A percentile compares a stretch with the other conserved stretches of the same genome.
These are phyloP conservation scores for Rattus rattus DNA, from an alignment of 2,113 vertebrate genomes.

Conservation along the genomic window DNA sequence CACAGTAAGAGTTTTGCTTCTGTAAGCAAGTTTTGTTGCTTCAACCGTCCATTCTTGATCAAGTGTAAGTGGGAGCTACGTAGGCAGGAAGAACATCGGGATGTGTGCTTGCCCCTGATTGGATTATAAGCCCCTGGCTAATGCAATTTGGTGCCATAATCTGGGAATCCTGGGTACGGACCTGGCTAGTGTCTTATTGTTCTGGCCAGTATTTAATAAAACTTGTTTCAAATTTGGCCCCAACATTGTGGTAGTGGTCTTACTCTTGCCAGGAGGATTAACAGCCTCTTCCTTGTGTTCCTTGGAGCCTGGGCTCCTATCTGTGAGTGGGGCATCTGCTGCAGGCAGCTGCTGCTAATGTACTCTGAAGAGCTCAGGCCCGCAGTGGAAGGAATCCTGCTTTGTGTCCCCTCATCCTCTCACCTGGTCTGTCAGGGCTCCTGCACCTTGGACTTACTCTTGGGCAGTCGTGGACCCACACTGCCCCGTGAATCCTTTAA, in stretches of 20 bases:
- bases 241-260: neutral
- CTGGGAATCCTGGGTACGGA: neutral
- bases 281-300: too few relatives aligned
- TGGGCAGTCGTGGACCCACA: neutral
- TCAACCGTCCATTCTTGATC: neutral
- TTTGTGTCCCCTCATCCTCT: too few relatives aligned
- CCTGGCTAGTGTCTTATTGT: neutral
- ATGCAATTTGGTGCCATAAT: neutral
- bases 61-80: neutral
- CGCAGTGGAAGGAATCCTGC: neutral
- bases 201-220: neutral
- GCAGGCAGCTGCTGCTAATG: too few relatives aligned
- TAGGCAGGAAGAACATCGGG: neutral
- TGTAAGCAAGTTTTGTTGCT: neutral
- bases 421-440: neutral
- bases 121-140: neutral
- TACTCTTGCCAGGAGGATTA: neutral
- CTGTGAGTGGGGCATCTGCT: neutral
- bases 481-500: fast-evolving
- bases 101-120: neutral
- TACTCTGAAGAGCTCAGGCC: neutral
- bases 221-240: neutral
- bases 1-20: neutral
- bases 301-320: neutral
- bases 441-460: neutral